A percentile compares a stretch with the other conserved stretches of the same genome.
Evolutionary conservation across 1,140 invertebrate species (phyloP).

Genomic region (Portunus trituberculatus): DNA sequence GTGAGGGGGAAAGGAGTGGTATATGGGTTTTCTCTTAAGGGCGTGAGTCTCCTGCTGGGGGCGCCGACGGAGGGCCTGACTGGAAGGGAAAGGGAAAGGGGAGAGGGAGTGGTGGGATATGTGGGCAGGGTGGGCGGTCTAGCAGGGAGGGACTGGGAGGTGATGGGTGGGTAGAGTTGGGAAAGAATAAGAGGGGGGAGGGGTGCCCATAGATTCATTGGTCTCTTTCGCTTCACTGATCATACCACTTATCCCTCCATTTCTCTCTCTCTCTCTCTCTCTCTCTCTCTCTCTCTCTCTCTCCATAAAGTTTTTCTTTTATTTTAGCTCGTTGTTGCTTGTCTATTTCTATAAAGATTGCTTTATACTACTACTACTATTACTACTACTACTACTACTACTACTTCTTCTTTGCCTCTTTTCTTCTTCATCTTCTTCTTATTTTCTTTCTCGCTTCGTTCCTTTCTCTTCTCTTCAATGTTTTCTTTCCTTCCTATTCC

Average conservation of each 20-base stretch:
- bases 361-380: no score
- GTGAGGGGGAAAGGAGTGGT: background rate
- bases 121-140: background rate
- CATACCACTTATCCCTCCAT: conserved; percentile 20
- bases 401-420: no score
- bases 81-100: background rate
- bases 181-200: background rate
- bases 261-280: conserved; percentile 20
- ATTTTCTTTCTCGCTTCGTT: background rate
- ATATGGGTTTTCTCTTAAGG: background rate
- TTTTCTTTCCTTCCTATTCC: background rate
- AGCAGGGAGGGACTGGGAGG: background rate
- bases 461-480: background rate
- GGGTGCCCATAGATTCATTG: background rate
- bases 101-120: background rate
- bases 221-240: conserved; percentile 20
- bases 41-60: background rate
- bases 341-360: no score
- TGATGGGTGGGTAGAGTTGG: background rate
- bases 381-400: no score
- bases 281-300: conserved; percentile 22
- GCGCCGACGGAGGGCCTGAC: background rate
- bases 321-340: no score
- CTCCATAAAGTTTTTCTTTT: background rate
- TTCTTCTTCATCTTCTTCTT: background rate